These are phyloP conservation scores for Oostethus manadensis DNA, from an alignment of 2,113 vertebrate species.

Conservation along the genomic window DNA sequence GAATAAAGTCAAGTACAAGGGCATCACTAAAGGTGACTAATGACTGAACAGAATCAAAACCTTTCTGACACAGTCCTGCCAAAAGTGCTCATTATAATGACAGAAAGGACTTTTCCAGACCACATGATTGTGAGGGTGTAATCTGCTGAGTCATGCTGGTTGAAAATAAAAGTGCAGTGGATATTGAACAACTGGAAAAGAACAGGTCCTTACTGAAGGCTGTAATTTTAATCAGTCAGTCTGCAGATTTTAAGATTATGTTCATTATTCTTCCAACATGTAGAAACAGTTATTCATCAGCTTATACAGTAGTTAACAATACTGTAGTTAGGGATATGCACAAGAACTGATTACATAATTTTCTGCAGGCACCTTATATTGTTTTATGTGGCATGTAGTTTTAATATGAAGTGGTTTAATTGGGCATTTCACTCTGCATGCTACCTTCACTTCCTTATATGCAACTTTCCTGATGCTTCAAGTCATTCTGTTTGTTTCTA, in stretches of 20 bases:
- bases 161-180: constrained; percentile 4
- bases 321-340: no score
- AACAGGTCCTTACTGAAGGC: neutral
- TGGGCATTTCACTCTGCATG: no score
- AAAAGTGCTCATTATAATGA: neutral
- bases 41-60: neutral
- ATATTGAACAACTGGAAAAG: neutral
- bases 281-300: neutral
- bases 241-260: neutral
- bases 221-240: neutral
- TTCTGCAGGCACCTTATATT: no score
- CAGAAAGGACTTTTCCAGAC: neutral
- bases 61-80: constrained; percentile 2
- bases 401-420: no score
- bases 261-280: neutral
- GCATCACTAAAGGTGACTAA: neutral
- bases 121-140: constrained; percentile 1
- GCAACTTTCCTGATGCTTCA: no score
- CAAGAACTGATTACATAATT: no score
- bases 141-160: constrained; percentile 1
- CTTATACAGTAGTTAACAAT: neutral
- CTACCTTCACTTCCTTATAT: no score
- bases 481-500: no score
- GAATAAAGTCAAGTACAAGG: constrained; percentile 4
- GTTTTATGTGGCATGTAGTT: no score